Percentiles rank a stretch among this genome's conserved stretches.
These are phyloP conservation scores for Erythrocebus patas DNA, from an alignment of 2,113 vertebrate species.

Conservation along the genomic window DNA sequence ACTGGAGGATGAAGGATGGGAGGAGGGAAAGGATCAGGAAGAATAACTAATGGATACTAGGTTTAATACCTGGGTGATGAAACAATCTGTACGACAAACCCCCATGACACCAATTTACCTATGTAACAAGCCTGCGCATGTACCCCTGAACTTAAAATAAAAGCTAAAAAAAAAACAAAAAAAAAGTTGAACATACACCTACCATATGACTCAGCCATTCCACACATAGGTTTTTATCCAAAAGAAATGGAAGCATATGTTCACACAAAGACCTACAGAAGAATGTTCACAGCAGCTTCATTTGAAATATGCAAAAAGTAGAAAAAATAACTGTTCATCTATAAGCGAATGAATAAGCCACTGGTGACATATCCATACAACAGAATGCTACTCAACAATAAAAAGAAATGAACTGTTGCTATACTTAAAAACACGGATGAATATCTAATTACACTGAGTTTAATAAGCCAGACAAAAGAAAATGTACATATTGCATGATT, in stretches of 20 bases:
- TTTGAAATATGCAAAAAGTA: background rate
- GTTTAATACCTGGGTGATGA: no score
- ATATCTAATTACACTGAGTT: background rate
- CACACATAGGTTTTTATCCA: background rate
- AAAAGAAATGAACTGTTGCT: background rate
- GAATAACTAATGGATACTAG: no score
- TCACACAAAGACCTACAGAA: background rate
- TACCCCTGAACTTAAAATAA: no score
- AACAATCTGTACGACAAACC: no score
- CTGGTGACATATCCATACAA: background rate
- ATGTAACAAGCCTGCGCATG: no score
- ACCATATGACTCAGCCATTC: background rate
- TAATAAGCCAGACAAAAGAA: background rate
- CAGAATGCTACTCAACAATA: background rate
- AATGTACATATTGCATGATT: background rate
- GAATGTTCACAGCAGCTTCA: background rate
- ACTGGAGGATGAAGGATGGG: no score
- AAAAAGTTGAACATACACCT: background rate
- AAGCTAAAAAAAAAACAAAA: no score
- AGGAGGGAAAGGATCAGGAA: no score
- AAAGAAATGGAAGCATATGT: background rate
- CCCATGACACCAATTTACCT: no score
- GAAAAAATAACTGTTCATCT: background rate
- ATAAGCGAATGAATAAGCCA: background rate
- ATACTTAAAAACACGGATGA: background rate